Evolutionary conservation across 2,888 invertebrate genomes (phyloP).

Genomic region (Rotaria macrura): DNA sequence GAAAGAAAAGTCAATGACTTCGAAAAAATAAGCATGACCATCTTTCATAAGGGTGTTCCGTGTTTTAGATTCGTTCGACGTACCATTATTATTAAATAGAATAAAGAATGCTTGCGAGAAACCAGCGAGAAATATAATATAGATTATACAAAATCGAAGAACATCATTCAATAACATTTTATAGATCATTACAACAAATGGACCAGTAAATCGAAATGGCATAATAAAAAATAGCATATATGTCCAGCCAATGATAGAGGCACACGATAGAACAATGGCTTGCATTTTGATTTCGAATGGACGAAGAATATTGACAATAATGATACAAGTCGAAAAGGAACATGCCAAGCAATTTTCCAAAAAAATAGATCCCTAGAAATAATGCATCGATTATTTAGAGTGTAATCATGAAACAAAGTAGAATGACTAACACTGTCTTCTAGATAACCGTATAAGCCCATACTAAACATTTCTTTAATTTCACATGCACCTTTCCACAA

Average conservation of each 20-base stretch:
- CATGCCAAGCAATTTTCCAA: not conserved
- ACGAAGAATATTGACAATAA: not conserved
- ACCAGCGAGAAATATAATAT: conserved; percentile 87
- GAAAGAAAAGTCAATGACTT: not conserved
- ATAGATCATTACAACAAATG: conserved; percentile 98
- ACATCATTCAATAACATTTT: conserved; percentile 93
- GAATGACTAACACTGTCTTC: not conserved
- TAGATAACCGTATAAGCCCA: not conserved
- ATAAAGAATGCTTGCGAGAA: conserved; percentile 72
- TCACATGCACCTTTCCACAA: not conserved
- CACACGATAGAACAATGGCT: not conserved
- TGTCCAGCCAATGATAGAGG: not conserved
- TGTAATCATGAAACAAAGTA: not conserved
- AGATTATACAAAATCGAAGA: conserved; percentile 84
- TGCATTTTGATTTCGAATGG: not conserved
- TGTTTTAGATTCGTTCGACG: not conserved
- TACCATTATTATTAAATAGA: not conserved
- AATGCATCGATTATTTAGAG: not conserved
- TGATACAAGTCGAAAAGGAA: not conserved
- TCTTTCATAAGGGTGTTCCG: not conserved
- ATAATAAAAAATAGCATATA: conserved; percentile 1
- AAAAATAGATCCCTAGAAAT: not conserved
- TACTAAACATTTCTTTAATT: not conserved
- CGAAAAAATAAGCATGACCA: not conserved
- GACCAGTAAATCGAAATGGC: conserved; percentile 55